phyloP scores from a whole-genome alignment of 2,888 invertebrate species.

The Keiferia lycopersicella region DNA sequence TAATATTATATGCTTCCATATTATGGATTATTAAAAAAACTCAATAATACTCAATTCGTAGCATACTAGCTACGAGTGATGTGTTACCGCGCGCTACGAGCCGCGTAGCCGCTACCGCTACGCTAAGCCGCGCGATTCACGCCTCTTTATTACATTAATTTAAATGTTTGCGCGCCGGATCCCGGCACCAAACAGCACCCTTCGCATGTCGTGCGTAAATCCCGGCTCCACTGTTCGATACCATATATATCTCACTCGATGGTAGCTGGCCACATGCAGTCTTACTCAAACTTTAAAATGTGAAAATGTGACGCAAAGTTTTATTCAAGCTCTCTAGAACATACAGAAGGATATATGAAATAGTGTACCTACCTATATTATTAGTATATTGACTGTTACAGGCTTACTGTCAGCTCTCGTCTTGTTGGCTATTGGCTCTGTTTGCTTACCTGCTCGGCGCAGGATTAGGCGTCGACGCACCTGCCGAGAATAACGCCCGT shows the following conservation, averaged over 20 bases:
- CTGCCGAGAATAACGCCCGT: constrained; percentile 64
- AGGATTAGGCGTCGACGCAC: constrained; percentile 69
- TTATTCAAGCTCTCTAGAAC: background rate
- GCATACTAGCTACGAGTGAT: constrained; percentile 26
- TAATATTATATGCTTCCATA: no score
- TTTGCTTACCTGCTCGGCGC: constrained; percentile 32
- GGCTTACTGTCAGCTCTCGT: background rate
- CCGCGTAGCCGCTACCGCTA: constrained; percentile 54
- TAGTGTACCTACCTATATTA: no score
- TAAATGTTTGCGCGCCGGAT: constrained; percentile 74
- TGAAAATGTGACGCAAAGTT: no score
- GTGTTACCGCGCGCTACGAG: constrained; percentile 37
- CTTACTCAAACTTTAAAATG: no score
- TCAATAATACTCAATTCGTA: background rate
- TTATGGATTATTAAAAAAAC: no score
- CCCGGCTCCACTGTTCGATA: constrained; percentile 25
- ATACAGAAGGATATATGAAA: background rate
- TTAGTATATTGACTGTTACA: background rate
- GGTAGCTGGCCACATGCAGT: background rate
- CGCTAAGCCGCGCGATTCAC: constrained; percentile 70
- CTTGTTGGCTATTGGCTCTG: background rate
- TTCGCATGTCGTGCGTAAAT: constrained; percentile 50
- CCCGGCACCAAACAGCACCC: constrained; percentile 49
- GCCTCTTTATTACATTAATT: constrained; percentile 80
- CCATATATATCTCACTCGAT: background rate